phyloP scores from a whole-genome alignment of 2,888 invertebrate genomes.

The Patella caerulea region DNA sequence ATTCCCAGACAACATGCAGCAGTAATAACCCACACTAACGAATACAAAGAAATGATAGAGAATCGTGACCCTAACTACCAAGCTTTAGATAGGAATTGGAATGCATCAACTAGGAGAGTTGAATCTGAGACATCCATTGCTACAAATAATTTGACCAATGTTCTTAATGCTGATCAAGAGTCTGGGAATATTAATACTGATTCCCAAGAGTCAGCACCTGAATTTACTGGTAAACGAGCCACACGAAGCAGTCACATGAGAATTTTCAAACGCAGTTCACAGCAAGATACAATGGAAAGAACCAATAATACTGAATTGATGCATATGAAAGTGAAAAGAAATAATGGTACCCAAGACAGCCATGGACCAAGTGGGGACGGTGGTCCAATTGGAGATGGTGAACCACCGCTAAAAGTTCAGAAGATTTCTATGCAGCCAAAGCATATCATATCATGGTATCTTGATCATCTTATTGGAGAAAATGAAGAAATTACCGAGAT shows the following conservation, averaged over 20 bases:
- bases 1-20: background rate
- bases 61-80: background rate
- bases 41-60: background rate
- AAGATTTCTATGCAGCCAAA: slow-evolving; percentile 20
- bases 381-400: background rate
- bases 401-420: slow-evolving; percentile 12
- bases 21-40: background rate
- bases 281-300: background rate
- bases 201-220: background rate
- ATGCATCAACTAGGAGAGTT: background rate
- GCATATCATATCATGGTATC: slow-evolving; percentile 49
- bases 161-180: background rate
- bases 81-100: background rate
- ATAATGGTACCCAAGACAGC: background rate
- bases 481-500: slow-evolving; percentile 66
- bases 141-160: background rate
- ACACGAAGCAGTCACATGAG: background rate
- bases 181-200: background rate
- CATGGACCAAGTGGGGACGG: background rate
- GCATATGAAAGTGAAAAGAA: background rate
- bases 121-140: slow-evolving; percentile 7
- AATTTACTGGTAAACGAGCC: background rate
- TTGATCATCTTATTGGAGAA: slow-evolving; percentile 61
- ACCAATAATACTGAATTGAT: slow-evolving; percentile 1
- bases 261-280: background rate